Evolutionary conservation across 2,888 invertebrate species (phyloP), one percentile per base, ranked within the genome.

Genomic region (Portevinia maculata): DNA sequence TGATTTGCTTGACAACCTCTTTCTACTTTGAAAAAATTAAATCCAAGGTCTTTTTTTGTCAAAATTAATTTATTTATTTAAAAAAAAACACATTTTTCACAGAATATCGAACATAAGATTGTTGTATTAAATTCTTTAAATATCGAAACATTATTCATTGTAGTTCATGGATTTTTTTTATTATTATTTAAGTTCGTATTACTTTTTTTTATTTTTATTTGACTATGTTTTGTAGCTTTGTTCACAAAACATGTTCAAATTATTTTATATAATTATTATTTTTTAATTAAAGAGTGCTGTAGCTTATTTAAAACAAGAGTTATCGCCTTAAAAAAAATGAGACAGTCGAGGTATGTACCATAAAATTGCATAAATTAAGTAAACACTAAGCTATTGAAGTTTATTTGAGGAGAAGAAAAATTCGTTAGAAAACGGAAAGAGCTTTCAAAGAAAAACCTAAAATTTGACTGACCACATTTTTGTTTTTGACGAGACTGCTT

Each of bases 291-390:
- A 55, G 41, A 24, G 13, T 24, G 7, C 6, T 5, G 19, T 21
- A 37, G 37, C 37, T 39, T 44, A 30, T 13, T 34, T 39, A 19
- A 13, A 13, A n/a, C n/a, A n/a, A 24, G 17, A 44, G 39, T 37
- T 46, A 55, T 37, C 13, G 9, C 53, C 70, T 67, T 52, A 65
- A 62, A 50, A 13, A 70, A 64, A 32, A 8, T 15, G 7, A 48
- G 57, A 70, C 32, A 70, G 57, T 81, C 75, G 21, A 79, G 13
- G 69, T 69, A 64, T 69, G 69, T 41, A 34, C 9, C 21, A 46
- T 70, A 62, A 69, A 48, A 62, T 64, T 64, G 21, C 48, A 75
- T 75, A 75, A 81, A 70, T 69, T 70, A 70, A 69, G 21, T 64
- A 69, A 59, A 50, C 21, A 28, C 30, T 59, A 46, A 59, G 55